Conservation (phyloP, 2,888 invertebrate species). For the Chrysodeixis includens region DNA sequence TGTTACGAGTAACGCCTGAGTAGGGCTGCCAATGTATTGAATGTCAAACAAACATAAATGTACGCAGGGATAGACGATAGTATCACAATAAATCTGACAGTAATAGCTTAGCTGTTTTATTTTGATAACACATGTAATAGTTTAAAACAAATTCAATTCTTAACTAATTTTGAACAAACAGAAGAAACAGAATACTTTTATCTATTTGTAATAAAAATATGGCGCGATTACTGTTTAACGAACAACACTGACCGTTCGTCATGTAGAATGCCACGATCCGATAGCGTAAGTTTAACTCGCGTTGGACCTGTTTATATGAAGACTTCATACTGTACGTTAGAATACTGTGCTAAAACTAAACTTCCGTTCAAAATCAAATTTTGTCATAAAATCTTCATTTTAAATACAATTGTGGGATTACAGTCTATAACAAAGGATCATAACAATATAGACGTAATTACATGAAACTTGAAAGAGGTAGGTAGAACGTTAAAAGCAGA, state of each 20-base stretch:
- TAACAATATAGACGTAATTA: constrained; percentile 61
- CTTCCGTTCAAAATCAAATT: constrained; percentile 17
- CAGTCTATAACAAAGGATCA: constrained; percentile 48
- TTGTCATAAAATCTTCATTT: constrained; percentile 30
- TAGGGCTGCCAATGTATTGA: constrained; percentile 39
- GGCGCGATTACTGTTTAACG: no score
- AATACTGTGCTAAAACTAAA: no score
- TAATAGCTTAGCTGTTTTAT: constrained; percentile 67
- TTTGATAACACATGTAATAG: constrained; percentile 44
- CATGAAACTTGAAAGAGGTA: constrained; percentile 61
- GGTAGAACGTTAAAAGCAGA: constrained; percentile 60
- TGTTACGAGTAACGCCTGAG: constrained; percentile 50
- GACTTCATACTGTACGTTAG: no score
- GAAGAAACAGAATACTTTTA: no score
- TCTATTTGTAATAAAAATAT: no score
- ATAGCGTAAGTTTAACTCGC: no score
- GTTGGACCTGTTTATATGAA: no score
- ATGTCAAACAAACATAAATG: constrained; percentile 27
- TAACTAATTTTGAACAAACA: constrained; percentile 6
- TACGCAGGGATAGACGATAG: constrained; percentile 35
- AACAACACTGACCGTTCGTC: no score
- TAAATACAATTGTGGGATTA: constrained; percentile 33
- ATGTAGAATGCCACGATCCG: no score
- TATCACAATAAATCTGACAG: constrained; percentile 60
- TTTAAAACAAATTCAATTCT: neutral